Conservation (phyloP, 2,113 vertebrate genomes). For the Dascyllus trimaculatus region DNA sequence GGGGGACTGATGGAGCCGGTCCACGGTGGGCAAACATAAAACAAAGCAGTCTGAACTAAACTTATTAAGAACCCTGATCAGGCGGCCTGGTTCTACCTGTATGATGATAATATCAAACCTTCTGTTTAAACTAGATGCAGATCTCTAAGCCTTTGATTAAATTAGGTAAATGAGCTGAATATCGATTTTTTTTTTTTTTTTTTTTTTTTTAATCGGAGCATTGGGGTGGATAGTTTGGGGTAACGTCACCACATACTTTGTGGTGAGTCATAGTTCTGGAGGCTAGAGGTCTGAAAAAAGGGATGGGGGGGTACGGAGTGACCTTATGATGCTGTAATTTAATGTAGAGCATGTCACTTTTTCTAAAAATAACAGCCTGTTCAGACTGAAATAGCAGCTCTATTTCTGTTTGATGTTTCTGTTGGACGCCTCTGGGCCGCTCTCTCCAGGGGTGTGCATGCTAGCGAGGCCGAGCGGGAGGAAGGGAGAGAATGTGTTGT, state of each 20-base stretch:
- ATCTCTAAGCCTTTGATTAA: constrained; percentile 58
- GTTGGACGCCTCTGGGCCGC: constrained; percentile 75
- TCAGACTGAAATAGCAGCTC: constrained; percentile 84
- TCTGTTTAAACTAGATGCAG: constrained; percentile 61
- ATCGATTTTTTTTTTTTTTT: constrained; percentile 24
- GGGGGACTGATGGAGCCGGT: constrained; percentile 1
- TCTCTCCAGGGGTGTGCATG: constrained; percentile 62
- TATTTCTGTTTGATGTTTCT: constrained; percentile 85
- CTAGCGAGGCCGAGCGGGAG: constrained; percentile 49
- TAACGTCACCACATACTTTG: constrained; percentile 83
- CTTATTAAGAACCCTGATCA: constrained; percentile 17
- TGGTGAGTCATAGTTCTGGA: constrained; percentile 77
- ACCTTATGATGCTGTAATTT: constrained; percentile 83
- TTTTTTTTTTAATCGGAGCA: constrained; percentile 53
- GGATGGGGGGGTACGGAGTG: constrained; percentile 55
- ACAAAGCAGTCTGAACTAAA: constrained; percentile 26
- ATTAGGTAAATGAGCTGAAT: constrained; percentile 63
- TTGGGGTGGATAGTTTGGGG: constrained; percentile 42
- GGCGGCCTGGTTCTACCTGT: constrained; percentile 37
- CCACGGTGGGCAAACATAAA: constrained; percentile 22
- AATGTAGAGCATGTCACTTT: constrained; percentile 75
- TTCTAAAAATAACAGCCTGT: constrained; percentile 82
- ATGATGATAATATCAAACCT: constrained; percentile 44
- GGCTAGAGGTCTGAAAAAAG: constrained; percentile 36
- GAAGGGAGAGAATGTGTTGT: constrained; percentile 66